Evolutionary conservation across 2,888 invertebrate genomes (phyloP).

Genomic region (Drosophila mimica): DNA sequence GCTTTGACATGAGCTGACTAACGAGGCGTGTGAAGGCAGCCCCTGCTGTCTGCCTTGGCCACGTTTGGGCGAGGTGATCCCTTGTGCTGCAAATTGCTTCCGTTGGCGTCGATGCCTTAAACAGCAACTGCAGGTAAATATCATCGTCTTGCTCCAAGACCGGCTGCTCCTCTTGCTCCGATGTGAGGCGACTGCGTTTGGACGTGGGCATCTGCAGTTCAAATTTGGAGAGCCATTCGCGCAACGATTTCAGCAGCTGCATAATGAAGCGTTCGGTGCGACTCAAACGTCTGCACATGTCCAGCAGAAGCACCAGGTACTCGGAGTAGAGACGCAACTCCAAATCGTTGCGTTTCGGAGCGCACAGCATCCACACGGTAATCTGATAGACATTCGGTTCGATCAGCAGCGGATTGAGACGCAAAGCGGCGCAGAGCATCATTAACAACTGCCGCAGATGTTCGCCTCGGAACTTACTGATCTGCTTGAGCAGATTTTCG

Average conservation of each 20-base stretch:
- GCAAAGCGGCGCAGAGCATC: slow-evolving; percentile 79
- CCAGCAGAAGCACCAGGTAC: slow-evolving; percentile 78
- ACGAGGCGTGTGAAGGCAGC: slow-evolving; percentile 80
- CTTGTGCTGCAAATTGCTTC: neutral
- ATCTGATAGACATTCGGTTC: slow-evolving; percentile 79
- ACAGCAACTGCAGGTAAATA: slow-evolving; percentile 27
- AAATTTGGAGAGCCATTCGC: slow-evolving; percentile 65
- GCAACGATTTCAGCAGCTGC: slow-evolving; percentile 77
- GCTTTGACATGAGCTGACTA: slow-evolving; percentile 81
- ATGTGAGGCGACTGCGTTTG: slow-evolving; percentile 14
- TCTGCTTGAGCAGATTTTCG: slow-evolving; percentile 43
- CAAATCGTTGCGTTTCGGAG: slow-evolving; percentile 53
- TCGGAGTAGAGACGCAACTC: slow-evolving; percentile 74
- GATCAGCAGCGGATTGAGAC: slow-evolving; percentile 82
- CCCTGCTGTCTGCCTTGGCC: slow-evolving; percentile 81
- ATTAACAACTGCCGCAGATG: slow-evolving; percentile 72
- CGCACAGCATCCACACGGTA: slow-evolving; percentile 77
- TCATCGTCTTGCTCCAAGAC: neutral
- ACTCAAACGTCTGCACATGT: slow-evolving; percentile 83
- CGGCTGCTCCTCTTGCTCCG: neutral
- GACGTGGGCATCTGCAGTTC: slow-evolving; percentile 31
- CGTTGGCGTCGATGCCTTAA: neutral
- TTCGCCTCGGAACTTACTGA: slow-evolving; percentile 32
- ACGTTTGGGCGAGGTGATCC: slow-evolving; percentile 57
- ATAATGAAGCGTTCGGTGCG: slow-evolving; percentile 82